phyloP scores from a whole-genome alignment of 1,140 invertebrate species.

The Caenorhabditis remanei region DNA sequence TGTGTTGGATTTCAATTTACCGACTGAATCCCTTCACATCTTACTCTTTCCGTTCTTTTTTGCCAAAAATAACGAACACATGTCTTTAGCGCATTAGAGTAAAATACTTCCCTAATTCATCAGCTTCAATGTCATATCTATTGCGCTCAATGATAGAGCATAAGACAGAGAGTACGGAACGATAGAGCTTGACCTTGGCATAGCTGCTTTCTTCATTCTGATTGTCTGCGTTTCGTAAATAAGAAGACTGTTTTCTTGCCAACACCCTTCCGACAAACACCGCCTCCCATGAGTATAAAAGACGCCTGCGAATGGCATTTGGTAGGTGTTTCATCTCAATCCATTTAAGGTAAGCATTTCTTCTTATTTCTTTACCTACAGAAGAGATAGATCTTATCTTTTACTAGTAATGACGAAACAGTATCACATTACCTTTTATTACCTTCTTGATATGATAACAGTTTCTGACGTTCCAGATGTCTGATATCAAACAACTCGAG shows the following conservation, averaged over 20 bases:
- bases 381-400: background rate
- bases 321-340: constrained; percentile 46
- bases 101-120: constrained; percentile 14
- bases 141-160: constrained; percentile 1
- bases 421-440: background rate
- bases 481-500: constrained; percentile 61
- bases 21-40: background rate
- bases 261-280: constrained; percentile 34
- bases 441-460: background rate
- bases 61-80: background rate
- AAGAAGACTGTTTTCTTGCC: constrained; percentile 21
- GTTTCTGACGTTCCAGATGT: constrained; percentile 53
- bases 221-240: constrained; percentile 15
- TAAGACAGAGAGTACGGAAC: constrained; percentile 49
- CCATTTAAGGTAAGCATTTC: constrained; percentile 44
- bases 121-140: constrained; percentile 20
- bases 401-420: background rate
- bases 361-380: constrained; percentile 11
- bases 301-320: constrained; percentile 25
- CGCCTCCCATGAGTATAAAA: constrained; percentile 36
- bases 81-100: background rate
- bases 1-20: background rate
- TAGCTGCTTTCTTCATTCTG: constrained; percentile 44
- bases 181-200: constrained; percentile 55
- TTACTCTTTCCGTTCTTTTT: background rate